Evolutionary conservation across 2,797 vertebrate genomes (phyloP), one percentile per base, ranked within the genome.

Genomic region (Acipenser oxyrinchus): DNA sequence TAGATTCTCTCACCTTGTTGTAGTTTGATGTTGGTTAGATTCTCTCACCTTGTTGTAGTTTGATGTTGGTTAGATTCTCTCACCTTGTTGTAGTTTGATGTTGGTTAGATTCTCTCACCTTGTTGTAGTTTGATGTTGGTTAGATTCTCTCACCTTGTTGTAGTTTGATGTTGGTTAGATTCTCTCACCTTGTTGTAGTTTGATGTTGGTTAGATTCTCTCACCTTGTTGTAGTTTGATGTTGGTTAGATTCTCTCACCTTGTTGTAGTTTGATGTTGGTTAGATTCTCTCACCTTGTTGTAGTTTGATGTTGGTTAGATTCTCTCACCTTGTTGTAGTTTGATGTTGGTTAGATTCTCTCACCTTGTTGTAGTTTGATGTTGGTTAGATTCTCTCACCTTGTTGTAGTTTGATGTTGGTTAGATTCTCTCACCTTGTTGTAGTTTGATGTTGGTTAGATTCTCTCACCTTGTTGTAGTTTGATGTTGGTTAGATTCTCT

Each of bases 61-160:
- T 99, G 78, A 99, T 98, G 82, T 99, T 99, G 68, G 97, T 98
- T 61, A n/a, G n/a, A n/a, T n/a, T n/a, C n/a, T n/a, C 83, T 86
- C 64, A 96, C 96, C 93, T 99, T 99, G 72, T 99, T 99, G 79
- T 99, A 99, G 94, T 82, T 99, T 99, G 78, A 99, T 98, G 82
- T 99, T 99, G 68, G 97, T 98, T 61, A n/a, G n/a, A n/a, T n/a
- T n/a, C n/a, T n/a, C 83, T 86, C 64, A 96, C 96, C 93, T 99
- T 99, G 72, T 99, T 99, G 79, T 99, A 99, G 94, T 82, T 99
- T 99, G 78, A 99, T 98, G 82, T 99, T 99, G 68, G 97, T 98
- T 61, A n/a, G n/a, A n/a, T n/a, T n/a, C n/a, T n/a, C 83, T 86
- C 64, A 96, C 96, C 93, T 99, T 99, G 72, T 99, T 99, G 79